phyloP scores from a whole-genome alignment of 35 echinoderm and acorn worm species.

The Eucidaris tribuloides region DNA sequence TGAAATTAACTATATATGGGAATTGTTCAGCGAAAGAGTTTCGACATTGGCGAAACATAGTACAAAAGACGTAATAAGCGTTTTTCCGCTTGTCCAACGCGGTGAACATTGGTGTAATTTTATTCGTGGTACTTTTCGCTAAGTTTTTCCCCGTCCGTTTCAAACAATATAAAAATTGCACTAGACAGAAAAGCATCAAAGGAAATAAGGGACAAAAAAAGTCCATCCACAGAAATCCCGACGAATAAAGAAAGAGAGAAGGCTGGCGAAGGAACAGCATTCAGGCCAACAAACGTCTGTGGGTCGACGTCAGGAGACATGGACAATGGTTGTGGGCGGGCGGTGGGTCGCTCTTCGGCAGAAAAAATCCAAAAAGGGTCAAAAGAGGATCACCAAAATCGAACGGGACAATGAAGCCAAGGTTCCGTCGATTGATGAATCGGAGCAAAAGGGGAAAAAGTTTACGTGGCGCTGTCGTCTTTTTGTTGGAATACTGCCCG shows the following conservation, averaged over 20 bases:
- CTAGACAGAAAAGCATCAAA: background rate
- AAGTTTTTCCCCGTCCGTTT: background rate
- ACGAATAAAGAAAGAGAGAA: background rate
- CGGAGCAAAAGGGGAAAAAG: conserved; percentile 71
- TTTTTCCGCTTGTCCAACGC: too few relatives aligned
- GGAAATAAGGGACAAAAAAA: conserved; percentile 4
- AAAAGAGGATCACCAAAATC: conserved; percentile 5
- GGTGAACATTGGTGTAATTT: too few relatives aligned
- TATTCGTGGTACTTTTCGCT: too few relatives aligned
- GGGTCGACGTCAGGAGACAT: too few relatives aligned
- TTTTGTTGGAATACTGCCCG: conserved; percentile 91
- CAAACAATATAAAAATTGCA: background rate
- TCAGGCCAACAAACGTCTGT: too few relatives aligned
- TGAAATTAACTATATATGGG: too few relatives aligned
- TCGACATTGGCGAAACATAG: too few relatives aligned
- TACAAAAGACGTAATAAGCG: too few relatives aligned
- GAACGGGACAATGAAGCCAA: background rate
- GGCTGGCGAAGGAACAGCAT: conserved; percentile 3
- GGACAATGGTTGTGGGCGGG: background rate
- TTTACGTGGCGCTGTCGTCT: conserved; percentile 90
- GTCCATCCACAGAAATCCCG: background rate
- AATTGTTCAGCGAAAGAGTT: too few relatives aligned
- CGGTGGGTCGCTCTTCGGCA: background rate
- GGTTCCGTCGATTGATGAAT: background rate
- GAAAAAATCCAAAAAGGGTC: too few relatives aligned